A percentile compares a stretch with the other conserved stretches of the same genome.
These are phyloP conservation scores for Tetanocera ferruginea DNA, from an alignment of 2,888 invertebrate genomes.

Conservation along the genomic window DNA sequence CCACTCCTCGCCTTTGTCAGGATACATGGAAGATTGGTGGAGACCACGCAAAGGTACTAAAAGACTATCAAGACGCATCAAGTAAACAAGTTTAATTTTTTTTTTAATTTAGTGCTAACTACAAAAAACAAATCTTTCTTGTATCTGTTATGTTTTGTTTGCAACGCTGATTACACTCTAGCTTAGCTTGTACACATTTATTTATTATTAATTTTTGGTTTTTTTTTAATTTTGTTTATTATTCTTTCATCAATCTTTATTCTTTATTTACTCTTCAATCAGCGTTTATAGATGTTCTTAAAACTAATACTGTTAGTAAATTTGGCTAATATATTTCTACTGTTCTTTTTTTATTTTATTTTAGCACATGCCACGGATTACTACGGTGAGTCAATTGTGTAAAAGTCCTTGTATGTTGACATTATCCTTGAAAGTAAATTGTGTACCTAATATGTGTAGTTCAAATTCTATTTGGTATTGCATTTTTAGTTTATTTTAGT, in stretches of 20 bases:
- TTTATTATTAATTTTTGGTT: no score
- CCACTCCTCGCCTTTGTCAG: constrained; percentile 93
- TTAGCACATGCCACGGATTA: constrained; percentile 97
- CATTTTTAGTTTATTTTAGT: constrained; percentile 31
- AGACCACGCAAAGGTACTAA: constrained; percentile 94
- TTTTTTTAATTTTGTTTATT: neutral
- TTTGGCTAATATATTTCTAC: constrained; percentile 47
- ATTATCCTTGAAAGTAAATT: neutral
- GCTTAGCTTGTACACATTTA: constrained; percentile 1
- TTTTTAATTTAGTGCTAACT: neutral
- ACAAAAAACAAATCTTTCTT: neutral
- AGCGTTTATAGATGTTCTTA: constrained; percentile 34
- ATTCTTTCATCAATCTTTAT: neutral
- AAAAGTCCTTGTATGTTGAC: neutral
- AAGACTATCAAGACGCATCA: constrained; percentile 21
- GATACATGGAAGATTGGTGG: constrained; percentile 99
- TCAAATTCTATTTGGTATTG: constrained; percentile 26
- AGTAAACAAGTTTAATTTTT: neutral
- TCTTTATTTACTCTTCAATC: constrained; percentile 29
- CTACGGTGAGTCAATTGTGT: constrained; percentile 94
- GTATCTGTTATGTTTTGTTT: neutral
- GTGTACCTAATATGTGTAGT: constrained; percentile 22
- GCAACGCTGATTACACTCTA: neutral
- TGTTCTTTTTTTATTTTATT: constrained; percentile 62
- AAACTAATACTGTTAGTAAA: constrained; percentile 21